Conservation (phyloP, 1,140 invertebrate species). For the Rhizoglyphus robini region DNA sequence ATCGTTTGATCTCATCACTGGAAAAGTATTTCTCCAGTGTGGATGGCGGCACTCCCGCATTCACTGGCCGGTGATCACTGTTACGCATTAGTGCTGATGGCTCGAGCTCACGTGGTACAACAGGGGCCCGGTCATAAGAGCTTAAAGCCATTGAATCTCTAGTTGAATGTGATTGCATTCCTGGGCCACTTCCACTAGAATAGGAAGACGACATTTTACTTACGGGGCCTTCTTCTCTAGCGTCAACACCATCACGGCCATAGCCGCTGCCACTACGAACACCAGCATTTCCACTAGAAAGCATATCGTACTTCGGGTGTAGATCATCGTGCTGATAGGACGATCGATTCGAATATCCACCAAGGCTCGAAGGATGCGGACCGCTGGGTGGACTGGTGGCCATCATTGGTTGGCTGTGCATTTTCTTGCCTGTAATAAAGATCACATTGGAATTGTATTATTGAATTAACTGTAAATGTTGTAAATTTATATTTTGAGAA, state of each 20-base stretch:
- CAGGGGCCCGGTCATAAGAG: neutral
- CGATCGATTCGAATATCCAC: neutral
- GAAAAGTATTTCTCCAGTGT: constrained; percentile 3
- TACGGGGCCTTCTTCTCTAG: neutral
- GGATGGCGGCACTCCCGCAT: neutral
- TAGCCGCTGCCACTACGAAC: neutral
- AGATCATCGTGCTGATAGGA: neutral
- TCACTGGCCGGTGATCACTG: neutral
- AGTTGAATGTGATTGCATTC: neutral
- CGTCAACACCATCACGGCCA: neutral
- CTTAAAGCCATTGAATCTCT: neutral
- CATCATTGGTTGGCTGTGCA: neutral
- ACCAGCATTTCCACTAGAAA: neutral
- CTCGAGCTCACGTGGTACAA: neutral
- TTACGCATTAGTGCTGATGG: neutral
- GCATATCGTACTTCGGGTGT: neutral
- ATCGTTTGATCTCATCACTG: neutral
- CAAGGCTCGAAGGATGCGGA: neutral
- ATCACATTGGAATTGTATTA: neutral
- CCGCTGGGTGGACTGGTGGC: neutral
- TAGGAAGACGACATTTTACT: constrained; percentile 7
- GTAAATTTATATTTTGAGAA: neutral
- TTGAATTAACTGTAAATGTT: no score
- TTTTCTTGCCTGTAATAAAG: neutral
- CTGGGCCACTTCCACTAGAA: neutral